phyloP scores from a whole-genome alignment of 2,797 vertebrate species.

The Cyprinella venusta region DNA sequence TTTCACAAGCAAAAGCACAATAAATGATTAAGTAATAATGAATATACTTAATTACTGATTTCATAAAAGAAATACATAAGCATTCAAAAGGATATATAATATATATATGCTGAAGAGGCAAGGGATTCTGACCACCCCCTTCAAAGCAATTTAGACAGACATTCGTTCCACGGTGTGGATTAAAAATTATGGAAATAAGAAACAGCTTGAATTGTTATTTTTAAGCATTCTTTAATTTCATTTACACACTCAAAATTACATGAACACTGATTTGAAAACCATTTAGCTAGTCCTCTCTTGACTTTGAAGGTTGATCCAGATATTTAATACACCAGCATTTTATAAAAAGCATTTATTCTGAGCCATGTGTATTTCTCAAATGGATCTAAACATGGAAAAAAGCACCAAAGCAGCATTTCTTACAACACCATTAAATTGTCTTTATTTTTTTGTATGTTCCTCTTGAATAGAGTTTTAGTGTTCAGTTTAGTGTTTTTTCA shows the following conservation, averaged over 20 bases:
- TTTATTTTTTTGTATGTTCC: background rate
- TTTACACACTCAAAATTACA: conserved; percentile 30
- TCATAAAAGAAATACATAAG: no score
- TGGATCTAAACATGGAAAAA: conserved; percentile 21
- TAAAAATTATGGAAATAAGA: background rate
- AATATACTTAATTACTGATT: no score
- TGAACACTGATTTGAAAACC: conserved; percentile 44
- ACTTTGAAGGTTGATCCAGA: conserved; percentile 42
- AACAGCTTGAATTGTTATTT: conserved; percentile 20
- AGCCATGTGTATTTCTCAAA: conserved; percentile 24
- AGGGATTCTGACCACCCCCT: no score
- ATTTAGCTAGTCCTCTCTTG: conserved; percentile 35
- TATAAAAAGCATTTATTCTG: conserved; percentile 51
- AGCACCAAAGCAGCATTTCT: conserved; percentile 44
- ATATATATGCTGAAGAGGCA: no score
- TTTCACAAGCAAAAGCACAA: no score
- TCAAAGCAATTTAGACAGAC: background rate
- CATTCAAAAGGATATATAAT: no score
- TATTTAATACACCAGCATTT: conserved; percentile 49
- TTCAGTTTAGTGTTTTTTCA: conserved; percentile 18
- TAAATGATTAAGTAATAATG: no score
- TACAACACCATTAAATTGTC: conserved; percentile 14
- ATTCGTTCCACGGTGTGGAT: background rate
- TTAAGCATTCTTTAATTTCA: background rate
- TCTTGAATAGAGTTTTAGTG: conserved; percentile 32